Percentiles rank a stretch among this genome's conserved stretches.
These are phyloP conservation scores for Drosophila nannoptera DNA, from an alignment of 1,140 invertebrate genomes.

Conservation along the genomic window DNA sequence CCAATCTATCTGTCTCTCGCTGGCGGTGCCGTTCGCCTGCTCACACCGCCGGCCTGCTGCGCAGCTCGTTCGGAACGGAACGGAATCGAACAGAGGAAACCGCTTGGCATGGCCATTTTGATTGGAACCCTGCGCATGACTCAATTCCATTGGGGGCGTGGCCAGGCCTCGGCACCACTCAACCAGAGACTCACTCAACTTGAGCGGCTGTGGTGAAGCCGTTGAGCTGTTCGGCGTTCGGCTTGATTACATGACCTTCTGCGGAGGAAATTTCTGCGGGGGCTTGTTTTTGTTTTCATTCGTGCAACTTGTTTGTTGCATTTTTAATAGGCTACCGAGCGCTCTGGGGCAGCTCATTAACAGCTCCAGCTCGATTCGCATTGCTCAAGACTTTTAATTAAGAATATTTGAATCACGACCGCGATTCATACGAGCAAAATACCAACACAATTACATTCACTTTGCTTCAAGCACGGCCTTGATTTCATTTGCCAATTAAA, in stretches of 20 bases:
- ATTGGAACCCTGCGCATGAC: slow-evolving; percentile 55
- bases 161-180: slow-evolving; percentile 15
- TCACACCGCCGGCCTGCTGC: slow-evolving; percentile 7
- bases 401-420: slow-evolving; percentile 16
- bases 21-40: slow-evolving; percentile 10
- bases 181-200: slow-evolving; percentile 40
- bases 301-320: slow-evolving; percentile 65
- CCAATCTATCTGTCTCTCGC: slow-evolving; percentile 14
- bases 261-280: slow-evolving; percentile 12
- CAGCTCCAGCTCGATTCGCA: slow-evolving; percentile 48
- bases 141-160: slow-evolving; percentile 41
- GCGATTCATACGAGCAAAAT: background rate
- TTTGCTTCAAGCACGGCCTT: no score
- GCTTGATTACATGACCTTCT: slow-evolving; percentile 72
- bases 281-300: slow-evolving; percentile 37
- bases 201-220: slow-evolving; percentile 47
- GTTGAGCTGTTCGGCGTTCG: slow-evolving; percentile 34
- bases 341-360: slow-evolving; percentile 62
- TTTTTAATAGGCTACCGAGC: slow-evolving; percentile 71
- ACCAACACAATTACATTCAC: background rate
- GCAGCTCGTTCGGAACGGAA: slow-evolving; percentile 47
- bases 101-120: slow-evolving; percentile 54
- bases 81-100: slow-evolving; percentile 43
- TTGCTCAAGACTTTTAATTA: slow-evolving; percentile 61
- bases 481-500: background rate